Conservation (phyloP, 2,797 vertebrate species). For the Hypotaenidia philippensis region DNA sequence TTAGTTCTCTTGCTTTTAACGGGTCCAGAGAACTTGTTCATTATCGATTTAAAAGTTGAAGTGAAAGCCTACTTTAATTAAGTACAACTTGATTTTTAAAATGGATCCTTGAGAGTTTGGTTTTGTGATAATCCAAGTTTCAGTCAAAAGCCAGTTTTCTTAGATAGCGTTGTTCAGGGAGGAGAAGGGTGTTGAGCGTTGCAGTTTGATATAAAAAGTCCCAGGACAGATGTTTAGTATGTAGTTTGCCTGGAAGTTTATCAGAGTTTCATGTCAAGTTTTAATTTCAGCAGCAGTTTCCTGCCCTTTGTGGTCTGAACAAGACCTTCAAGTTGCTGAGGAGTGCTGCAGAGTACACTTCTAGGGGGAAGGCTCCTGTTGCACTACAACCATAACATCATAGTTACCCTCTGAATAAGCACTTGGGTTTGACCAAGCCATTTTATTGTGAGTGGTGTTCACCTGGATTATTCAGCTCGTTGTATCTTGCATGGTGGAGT, state of each 20-base stretch:
- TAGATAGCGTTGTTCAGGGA: neutral
- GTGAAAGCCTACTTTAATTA: neutral
- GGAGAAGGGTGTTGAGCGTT: neutral
- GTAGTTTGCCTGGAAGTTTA: neutral
- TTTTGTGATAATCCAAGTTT: neutral
- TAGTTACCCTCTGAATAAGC: neutral
- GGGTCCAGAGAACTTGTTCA: neutral
- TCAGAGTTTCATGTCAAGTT: neutral
- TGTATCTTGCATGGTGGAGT: neutral
- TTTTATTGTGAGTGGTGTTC: neutral
- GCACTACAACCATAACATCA: fast-evolving
- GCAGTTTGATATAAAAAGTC: neutral
- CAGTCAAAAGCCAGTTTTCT: neutral
- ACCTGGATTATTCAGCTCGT: neutral
- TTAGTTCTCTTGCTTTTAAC: neutral
- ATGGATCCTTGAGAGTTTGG: neutral
- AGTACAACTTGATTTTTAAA: neutral
- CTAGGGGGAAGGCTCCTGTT: fast-evolving
- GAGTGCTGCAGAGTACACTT: neutral
- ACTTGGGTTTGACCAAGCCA: neutral
- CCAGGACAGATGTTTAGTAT: neutral
- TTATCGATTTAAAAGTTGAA: neutral
- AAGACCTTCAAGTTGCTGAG: neutral
- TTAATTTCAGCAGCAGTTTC: neutral
- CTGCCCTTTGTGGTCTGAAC: neutral